These are phyloP conservation scores for Euphydryas editha DNA, from an alignment of 2,888 invertebrate species.

Conservation along the genomic window DNA sequence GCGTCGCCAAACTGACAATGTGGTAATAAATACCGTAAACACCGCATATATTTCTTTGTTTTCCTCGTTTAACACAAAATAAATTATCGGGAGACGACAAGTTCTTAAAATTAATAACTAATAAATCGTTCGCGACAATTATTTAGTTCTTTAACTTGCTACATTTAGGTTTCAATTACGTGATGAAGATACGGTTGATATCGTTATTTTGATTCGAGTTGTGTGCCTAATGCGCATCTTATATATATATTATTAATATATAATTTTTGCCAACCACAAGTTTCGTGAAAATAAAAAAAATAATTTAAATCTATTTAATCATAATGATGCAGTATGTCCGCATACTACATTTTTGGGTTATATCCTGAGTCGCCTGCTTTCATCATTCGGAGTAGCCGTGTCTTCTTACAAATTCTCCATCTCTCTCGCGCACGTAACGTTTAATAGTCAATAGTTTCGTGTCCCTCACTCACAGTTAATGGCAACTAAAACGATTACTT, in stretches of 20 bases:
- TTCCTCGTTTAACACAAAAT: neutral
- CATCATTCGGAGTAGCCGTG: constrained; percentile 31
- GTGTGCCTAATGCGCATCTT: too few species aligned
- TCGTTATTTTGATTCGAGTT: too few species aligned
- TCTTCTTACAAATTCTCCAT: constrained; percentile 11
- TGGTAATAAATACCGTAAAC: constrained; percentile 26
- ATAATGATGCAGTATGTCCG: neutral
- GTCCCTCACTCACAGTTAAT: constrained; percentile 36
- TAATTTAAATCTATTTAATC: neutral
- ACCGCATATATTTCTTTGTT: constrained; percentile 7
- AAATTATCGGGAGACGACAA: neutral
- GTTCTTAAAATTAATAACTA: neutral
- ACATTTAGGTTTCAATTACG: neutral
- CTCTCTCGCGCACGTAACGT: constrained; percentile 17
- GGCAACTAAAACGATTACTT: constrained; percentile 27
- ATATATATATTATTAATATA: too few species aligned
- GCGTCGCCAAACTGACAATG: constrained; percentile 29
- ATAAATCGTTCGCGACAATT: neutral
- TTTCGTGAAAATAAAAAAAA: too few species aligned
- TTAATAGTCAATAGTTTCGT: neutral
- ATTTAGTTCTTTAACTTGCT: neutral
- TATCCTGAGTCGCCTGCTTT: constrained; percentile 24
- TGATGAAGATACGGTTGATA: neutral
- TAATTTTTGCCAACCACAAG: too few species aligned
- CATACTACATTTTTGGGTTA: neutral